A percentile compares a stretch with the other conserved stretches of the same genome.
Conservation (phyloP, 2,797 vertebrate genomes). For the Phrynocephalus guinanensis region DNA sequence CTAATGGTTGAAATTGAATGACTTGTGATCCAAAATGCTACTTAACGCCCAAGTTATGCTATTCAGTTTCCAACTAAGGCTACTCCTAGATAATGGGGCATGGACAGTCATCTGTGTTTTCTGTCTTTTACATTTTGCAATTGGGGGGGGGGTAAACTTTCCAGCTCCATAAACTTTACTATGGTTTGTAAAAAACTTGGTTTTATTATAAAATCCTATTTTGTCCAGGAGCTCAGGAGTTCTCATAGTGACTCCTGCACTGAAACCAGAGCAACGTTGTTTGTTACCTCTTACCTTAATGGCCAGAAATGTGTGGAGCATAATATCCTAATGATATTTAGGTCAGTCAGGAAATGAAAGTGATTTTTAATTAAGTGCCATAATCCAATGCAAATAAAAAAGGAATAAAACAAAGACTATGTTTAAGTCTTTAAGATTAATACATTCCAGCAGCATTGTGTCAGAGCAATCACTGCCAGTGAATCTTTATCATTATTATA, state of each 20-base stretch:
- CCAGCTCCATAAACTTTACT: background rate
- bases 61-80: background rate
- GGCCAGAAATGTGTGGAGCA: background rate
- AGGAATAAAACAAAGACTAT: background rate
- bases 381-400: background rate
- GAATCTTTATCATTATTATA: background rate
- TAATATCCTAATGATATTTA: conserved; percentile 13
- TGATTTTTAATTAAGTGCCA: conserved; percentile 15
- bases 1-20: background rate
- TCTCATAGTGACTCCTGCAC: background rate
- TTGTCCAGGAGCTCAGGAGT: background rate
- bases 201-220: background rate
- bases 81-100: background rate
- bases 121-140: too few relatives aligned
- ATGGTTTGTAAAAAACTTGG: background rate
- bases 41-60: background rate
- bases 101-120: background rate
- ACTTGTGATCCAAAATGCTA: background rate
- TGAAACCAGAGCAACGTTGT: background rate
- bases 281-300: conserved; percentile 1
- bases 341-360: background rate
- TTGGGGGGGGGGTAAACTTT: conserved; percentile 4
- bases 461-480: background rate
- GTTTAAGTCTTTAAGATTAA: background rate
- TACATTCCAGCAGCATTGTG: background rate